phyloP scores from a whole-genome alignment of 2,797 vertebrate genomes.

The Cynopterus sphinx region DNA sequence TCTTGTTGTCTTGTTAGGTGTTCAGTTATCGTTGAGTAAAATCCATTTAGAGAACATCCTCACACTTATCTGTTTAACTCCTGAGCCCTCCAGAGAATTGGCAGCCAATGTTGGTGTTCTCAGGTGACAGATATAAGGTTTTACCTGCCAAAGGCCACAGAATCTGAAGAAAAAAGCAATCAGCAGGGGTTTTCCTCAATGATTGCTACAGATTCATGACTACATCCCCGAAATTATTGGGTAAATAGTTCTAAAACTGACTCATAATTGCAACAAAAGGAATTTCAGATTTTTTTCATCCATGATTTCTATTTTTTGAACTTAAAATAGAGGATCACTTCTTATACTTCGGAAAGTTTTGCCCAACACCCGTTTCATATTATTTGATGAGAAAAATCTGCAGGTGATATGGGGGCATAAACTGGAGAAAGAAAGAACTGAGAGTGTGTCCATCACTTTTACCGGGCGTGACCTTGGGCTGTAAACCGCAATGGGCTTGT shows the following conservation, averaged over 20 bases:
- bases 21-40: conserved; percentile 59
- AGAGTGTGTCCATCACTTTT: not conserved
- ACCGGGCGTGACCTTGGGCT: not conserved
- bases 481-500: not conserved
- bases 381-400: conserved; percentile 38
- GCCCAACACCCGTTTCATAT: not conserved
- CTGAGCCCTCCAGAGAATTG: not conserved
- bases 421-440: not conserved
- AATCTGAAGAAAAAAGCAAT: not conserved
- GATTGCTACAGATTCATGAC: not conserved
- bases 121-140: not conserved
- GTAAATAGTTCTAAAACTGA: not conserved
- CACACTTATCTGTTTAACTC: not conserved
- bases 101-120: conserved; percentile 14
- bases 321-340: not conserved
- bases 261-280: not conserved
- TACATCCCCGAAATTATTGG: not conserved
- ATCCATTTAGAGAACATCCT: conserved; percentile 38
- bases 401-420: not conserved
- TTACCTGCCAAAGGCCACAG: not conserved
- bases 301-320: not conserved
- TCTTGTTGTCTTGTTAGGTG: conserved; percentile 54
- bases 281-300: not conserved
- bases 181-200: not conserved
- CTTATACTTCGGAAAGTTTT: not conserved